Evolutionary conservation across 2,888 invertebrate genomes (phyloP).

Genomic region (Rhagonycha lutea): DNA sequence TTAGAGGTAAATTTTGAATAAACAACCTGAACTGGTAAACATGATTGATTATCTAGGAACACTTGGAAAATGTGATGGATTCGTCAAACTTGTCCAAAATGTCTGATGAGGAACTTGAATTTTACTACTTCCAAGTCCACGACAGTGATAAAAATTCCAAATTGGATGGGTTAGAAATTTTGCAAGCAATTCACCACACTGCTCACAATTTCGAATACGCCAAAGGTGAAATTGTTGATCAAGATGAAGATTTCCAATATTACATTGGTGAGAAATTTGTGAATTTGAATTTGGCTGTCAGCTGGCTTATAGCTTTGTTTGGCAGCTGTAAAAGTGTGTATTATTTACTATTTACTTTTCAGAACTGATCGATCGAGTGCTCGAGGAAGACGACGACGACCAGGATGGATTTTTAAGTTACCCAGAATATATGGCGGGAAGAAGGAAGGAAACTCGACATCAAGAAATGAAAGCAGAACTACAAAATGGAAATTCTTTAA

Average conservation of each 20-base stretch:
- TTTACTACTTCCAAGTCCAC: conserved; percentile 84
- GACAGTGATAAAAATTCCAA: conserved; percentile 89
- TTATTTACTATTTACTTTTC: conserved; percentile 39
- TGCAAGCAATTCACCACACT: conserved; percentile 80
- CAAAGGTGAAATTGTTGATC: conserved; percentile 52
- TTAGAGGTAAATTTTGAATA: conserved; percentile 58
- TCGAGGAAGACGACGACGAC: conserved; percentile 81
- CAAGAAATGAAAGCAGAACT: neutral
- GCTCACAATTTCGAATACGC: conserved; percentile 62
- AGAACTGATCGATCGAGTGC: conserved; percentile 86
- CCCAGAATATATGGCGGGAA: conserved; percentile 68
- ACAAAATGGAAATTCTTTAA: neutral
- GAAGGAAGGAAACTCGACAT: conserved; percentile 38
- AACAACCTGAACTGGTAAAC: neutral
- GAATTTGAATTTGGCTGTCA: conserved; percentile 5
- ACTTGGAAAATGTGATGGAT: conserved; percentile 51
- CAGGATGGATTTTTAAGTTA: conserved; percentile 87
- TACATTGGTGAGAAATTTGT: conserved; percentile 53
- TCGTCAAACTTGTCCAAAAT: conserved; percentile 68
- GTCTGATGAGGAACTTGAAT: conserved; percentile 84
- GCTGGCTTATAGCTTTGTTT: neutral
- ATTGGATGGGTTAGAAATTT: conserved; percentile 87
- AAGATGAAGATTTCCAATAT: conserved; percentile 55
- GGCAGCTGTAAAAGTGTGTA: neutral
- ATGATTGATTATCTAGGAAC: conserved; percentile 46